Evolutionary conservation across 1,140 invertebrate genomes (phyloP).

Genomic region (Drosophila navojoa): DNA sequence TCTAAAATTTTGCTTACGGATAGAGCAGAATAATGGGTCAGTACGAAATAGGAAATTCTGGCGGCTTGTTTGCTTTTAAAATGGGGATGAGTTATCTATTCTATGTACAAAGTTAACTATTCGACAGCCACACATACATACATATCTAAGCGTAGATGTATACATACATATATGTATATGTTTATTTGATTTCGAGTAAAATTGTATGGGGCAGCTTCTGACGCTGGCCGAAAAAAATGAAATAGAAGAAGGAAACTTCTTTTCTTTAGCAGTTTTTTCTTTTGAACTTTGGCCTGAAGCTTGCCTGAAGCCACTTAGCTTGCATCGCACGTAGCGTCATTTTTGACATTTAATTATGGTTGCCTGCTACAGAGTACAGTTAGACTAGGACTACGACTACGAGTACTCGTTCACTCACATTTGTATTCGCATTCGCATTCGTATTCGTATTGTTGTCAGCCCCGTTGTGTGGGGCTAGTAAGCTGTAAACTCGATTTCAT

Average conservation of each 20-base stretch:
- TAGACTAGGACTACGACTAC: conserved; percentile 12
- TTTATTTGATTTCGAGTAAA: conserved; percentile 36
- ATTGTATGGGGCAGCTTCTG: not conserved
- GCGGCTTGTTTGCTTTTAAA: too few relatives aligned
- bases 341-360: conserved; percentile 81
- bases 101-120: too few relatives aligned
- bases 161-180: not conserved
- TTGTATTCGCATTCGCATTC: not conserved
- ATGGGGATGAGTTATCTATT: not conserved
- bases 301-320: conserved; percentile 47
- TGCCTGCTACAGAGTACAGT: conserved; percentile 31
- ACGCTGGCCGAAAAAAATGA: not conserved
- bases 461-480: conserved; percentile 14
- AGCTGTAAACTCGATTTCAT: conserved; percentile 75
- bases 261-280: conserved; percentile 34
- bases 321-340: conserved; percentile 75
- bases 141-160: too few relatives aligned
- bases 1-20: too few relatives aligned
- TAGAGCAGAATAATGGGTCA: too few relatives aligned
- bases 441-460: conserved; percentile 6
- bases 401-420: conserved; percentile 12
- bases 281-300: conserved; percentile 27
- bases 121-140: too few relatives aligned
- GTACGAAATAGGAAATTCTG: too few relatives aligned
- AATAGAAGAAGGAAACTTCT: conserved; percentile 3